These are phyloP conservation scores for Falcunculus frontatus DNA, from an alignment of 2,113 vertebrate genomes.

Conservation along the genomic window DNA sequence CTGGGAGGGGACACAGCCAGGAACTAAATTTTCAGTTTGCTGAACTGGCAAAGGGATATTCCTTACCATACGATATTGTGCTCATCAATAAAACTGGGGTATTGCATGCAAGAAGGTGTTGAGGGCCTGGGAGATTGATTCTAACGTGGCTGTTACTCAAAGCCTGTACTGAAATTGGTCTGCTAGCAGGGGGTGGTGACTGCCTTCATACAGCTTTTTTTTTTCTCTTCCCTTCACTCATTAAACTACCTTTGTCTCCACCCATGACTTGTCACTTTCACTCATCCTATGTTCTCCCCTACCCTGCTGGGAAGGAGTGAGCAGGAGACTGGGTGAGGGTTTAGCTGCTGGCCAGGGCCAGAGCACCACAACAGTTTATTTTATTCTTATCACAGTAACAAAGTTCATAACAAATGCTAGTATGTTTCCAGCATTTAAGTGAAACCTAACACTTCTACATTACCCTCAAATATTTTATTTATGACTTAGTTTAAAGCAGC, in stretches of 20 bases:
- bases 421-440: not conserved
- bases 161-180: not conserved
- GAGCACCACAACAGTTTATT: not conserved
- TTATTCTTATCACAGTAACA: not conserved
- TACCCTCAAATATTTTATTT: not conserved
- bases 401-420: not conserved
- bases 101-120: not conserved
- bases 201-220: not conserved
- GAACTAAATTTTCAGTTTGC: not conserved
- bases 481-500: not conserved
- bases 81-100: not conserved
- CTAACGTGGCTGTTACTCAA: not conserved
- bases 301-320: not conserved
- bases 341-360: not conserved
- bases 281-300: not conserved
- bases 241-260: not conserved
- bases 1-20: not conserved
- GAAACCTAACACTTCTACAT: not conserved
- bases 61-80: no score
- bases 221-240: not conserved
- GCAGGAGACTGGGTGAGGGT: not conserved
- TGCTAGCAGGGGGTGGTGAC: not conserved
- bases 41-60: not conserved
- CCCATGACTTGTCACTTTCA: rapidly evolving
- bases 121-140: not conserved